Base-by-base conservation (phyloP, 37 sponge, comb jelly and placozoan species). In the Chondrosia reniformis region DNA sequence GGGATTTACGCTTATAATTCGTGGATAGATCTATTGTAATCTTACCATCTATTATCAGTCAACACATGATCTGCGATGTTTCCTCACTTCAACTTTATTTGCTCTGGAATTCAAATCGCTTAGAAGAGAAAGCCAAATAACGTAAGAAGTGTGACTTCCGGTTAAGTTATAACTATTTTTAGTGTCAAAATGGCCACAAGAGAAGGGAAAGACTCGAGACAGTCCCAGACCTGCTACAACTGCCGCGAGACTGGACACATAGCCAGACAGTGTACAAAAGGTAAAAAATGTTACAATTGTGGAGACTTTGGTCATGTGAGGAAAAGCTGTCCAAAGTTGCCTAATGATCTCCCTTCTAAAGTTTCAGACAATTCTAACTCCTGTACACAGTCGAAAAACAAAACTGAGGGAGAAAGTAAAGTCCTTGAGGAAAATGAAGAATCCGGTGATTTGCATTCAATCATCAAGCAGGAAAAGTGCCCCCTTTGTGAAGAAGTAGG, bases 281-380 rank as follows among this genome's bases (percentile, higher is more conserved):
- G 81, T 33, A 65, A 10, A 30, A 65, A 31, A 2, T 92, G 89
- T 46, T 88, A 61, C 67, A 42, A 66, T 34, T 92, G 89, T 67
- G 67, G 79, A 4, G 56, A 85, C 13, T 45, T 43, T 3, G 93
- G 93, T 7, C 89, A 92, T 63, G 46, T 85, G 31, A 42, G 46
- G 33, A 78, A 43, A 33, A 56, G 76, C 43, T 92, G 93, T 46
- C 92, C 92, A 17, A n/a, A n/a, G n/a, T n/a, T n/a, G n/a, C n/a
- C n/a, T n/a, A n/a, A n/a, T n/a, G n/a, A n/a, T n/a, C n/a, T n/a
- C n/a, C n/a, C n/a, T n/a, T n/a, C n/a, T n/a, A n/a, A n/a, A n/a
- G n/a, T n/a, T n/a, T n/a, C n/a, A n/a, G n/a, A n/a, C n/a, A n/a
- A n/a, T n/a, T n/a, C n/a, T n/a, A n/a, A n/a, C n/a, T n/a, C n/a